phyloP scores from a whole-genome alignment of 1,140 invertebrate genomes.

The Glomeris maerens region DNA sequence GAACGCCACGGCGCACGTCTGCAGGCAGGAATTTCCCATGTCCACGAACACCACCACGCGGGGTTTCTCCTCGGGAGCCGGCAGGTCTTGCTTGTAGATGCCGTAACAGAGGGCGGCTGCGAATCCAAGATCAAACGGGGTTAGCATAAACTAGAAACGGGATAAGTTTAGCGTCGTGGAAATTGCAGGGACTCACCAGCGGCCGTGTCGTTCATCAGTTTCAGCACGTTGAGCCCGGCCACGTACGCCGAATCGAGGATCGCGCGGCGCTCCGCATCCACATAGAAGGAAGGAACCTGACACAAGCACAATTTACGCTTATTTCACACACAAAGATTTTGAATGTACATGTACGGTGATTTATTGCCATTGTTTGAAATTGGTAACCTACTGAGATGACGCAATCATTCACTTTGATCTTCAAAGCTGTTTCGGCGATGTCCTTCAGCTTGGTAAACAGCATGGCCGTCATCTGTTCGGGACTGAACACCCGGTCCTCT shows the following conservation, averaged over 20 bases:
- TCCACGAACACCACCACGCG: slow-evolving; percentile 85
- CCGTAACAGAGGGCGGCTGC: slow-evolving; percentile 81
- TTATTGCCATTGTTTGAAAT: not conserved
- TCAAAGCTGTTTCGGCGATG: slow-evolving; percentile 66
- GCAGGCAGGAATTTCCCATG: slow-evolving; percentile 69
- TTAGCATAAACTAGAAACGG: slow-evolving; percentile 8
- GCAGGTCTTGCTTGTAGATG: slow-evolving; percentile 92
- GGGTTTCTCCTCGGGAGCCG: slow-evolving; percentile 65
- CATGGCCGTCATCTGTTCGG: slow-evolving; percentile 93
- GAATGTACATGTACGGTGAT: not conserved
- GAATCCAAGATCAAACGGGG: slow-evolving; percentile 12
- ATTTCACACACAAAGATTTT: slow-evolving; percentile 1
- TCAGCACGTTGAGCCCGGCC: slow-evolving; percentile 76
- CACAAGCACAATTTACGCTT: slow-evolving; percentile 15
- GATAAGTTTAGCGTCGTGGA: slow-evolving; percentile 5
- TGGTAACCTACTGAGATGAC: slow-evolving; percentile 65
- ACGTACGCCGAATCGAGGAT: slow-evolving; percentile 69
- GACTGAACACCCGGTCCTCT: slow-evolving; percentile 72
- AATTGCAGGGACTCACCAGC: slow-evolving; percentile 37
- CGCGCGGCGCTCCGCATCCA: slow-evolving; percentile 81
- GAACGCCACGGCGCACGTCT: slow-evolving; percentile 76
- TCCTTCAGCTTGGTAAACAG: slow-evolving; percentile 93
- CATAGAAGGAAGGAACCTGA: slow-evolving; percentile 78
- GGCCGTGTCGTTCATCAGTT: slow-evolving; percentile 92
- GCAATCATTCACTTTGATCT: slow-evolving; percentile 88